Percentiles rank a stretch among this genome's conserved stretches.
These are phyloP conservation scores for Sebastolobus altivelis DNA, from an alignment of 2,797 vertebrate species.

Conservation along the genomic window DNA sequence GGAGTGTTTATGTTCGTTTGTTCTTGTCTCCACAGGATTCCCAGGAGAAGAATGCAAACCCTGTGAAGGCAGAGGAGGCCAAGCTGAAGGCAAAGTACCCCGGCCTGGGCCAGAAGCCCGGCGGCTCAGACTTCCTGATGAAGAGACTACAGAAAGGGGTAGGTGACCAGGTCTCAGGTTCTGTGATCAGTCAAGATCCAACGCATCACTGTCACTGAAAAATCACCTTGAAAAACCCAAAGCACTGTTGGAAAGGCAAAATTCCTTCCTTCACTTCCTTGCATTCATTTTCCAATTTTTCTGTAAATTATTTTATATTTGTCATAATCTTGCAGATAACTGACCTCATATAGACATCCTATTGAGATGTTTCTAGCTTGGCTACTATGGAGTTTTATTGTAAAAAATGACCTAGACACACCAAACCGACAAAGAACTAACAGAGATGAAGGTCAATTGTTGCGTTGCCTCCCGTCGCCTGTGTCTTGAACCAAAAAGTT, in stretches of 20 bases:
- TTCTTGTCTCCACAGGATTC: conserved; percentile 84
- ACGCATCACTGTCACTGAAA: neutral
- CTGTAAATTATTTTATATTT: neutral
- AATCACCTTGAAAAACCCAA: neutral
- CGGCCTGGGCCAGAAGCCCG: conserved; percentile 91
- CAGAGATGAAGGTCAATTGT: rapidly evolving
- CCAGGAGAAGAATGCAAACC: conserved; percentile 92
- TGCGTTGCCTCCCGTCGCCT: too few species aligned
- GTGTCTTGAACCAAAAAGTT: too few species aligned
- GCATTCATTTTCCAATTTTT: neutral
- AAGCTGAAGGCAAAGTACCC: conserved; percentile 97
- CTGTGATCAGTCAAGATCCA: neutral
- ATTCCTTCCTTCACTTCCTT: neutral
- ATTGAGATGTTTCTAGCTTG: neutral
- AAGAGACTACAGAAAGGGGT: conserved; percentile 98
- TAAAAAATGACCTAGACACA: neutral
- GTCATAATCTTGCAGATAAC: rapidly evolving
- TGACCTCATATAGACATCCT: neutral
- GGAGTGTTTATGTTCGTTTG: conserved; percentile 14
- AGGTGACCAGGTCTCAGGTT: conserved; percentile 31
- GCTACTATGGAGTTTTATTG: neutral
- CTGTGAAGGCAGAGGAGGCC: conserved; percentile 92
- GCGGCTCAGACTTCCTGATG: conserved; percentile 97
- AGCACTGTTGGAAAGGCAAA: neutral
- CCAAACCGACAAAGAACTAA: too few species aligned